Evolutionary conservation across 1,140 invertebrate genomes (phyloP), one percentile per base, ranked within the genome.

Genomic region (Cataglyphis hispanica): DNA sequence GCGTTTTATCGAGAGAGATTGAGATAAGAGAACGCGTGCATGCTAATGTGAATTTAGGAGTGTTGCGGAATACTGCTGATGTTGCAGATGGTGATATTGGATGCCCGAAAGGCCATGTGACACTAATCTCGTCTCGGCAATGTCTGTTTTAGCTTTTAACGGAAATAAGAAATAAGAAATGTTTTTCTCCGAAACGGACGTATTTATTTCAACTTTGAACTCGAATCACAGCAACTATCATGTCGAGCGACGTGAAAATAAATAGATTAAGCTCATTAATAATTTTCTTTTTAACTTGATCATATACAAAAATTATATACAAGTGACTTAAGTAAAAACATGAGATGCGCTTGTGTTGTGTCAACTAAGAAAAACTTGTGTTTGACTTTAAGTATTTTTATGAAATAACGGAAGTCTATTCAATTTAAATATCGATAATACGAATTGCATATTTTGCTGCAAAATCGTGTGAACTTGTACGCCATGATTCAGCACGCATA

Each of bases 121-220:
- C 13, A 46, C 37, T 83, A 83, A 83, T 27, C 53, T 27, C 37
- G 34, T 58, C 50, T 19, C 46, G 7, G 16, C 25, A 37, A 58
- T 58, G 37, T 27, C 22, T 50, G 10, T 31, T 60, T 60, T 43
- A 22, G 22, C 34, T 31, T 31, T 31, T 31, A 31, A 3, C 31
- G n/a, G n/a, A n/a, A n/a, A 31, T 70, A 31, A 7, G 19, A 40
- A 70, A 40, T 56, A 43, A 60, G 25, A 22, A 22, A 11, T 31
- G 22, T 13, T 31, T 66, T n/a, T 40, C 50, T n/a, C 50, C 27
- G 2, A 4, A 70, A 56, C 66, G 78, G 66, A 72, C 43, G 25
- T 81, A 58, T 58, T 72, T 58, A 19, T 53, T 72, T 58, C 66
- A 72, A 72, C 78, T 81, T 34, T 72, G 78, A 83, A 74, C 37